phyloP scores from a whole-genome alignment of 2,113 vertebrate species.

The Malurus melanocephalus region DNA sequence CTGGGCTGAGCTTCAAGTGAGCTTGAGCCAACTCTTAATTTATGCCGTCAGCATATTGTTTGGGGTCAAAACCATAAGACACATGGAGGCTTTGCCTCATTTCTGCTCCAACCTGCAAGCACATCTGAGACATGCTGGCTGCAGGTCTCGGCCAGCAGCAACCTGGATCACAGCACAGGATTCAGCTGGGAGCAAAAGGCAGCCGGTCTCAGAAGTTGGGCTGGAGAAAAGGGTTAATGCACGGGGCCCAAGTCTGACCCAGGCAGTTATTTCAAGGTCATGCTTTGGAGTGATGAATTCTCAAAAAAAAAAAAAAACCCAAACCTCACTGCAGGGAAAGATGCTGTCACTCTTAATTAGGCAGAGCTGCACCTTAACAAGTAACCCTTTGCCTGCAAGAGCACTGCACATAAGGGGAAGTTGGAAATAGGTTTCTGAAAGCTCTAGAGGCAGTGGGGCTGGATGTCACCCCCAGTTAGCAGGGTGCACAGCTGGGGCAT shows the following conservation, averaged over 20 bases:
- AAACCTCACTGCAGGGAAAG: not conserved
- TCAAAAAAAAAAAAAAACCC: not conserved
- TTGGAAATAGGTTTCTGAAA: not conserved
- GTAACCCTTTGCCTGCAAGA: not conserved
- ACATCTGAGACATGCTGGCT: not conserved
- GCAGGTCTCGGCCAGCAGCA: not conserved
- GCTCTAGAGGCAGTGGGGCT: not conserved
- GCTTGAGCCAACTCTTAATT: constrained; percentile 49
- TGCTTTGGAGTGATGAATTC: not conserved
- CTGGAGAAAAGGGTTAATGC: not conserved
- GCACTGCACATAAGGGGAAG: accelerated
- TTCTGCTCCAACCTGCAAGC: constrained; percentile 26
- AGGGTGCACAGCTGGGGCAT: not conserved
- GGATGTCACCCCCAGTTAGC: not conserved
- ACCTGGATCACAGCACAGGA: not conserved
- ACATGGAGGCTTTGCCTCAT: not conserved
- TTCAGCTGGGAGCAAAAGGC: not conserved
- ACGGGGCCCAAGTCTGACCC: not conserved
- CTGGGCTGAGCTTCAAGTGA: constrained; percentile 51
- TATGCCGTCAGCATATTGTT: not conserved
- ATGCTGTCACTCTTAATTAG: not conserved
- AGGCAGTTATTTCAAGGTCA: not conserved
- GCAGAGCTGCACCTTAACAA: not conserved
- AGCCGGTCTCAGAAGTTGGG: not conserved
- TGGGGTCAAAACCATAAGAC: constrained; percentile 27